Evolutionary conservation across 2,888 invertebrate species (phyloP), one percentile per base, ranked within the genome.

Genomic region (Diogma glabrata): DNA sequence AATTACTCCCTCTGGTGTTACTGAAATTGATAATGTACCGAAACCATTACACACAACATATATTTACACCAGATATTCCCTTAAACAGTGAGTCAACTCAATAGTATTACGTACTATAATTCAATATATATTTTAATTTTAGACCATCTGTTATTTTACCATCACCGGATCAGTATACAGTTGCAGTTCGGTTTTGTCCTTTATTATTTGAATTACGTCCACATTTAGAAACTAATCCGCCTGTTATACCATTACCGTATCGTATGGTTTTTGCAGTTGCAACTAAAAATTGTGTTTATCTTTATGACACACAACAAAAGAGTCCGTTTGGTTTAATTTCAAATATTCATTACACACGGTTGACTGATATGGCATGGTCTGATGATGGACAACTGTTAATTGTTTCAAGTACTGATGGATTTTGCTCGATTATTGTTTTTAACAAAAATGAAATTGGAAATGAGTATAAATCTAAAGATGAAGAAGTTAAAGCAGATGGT

Each of bases 191-290:
- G 58, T 94, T 88, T 72, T 85, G 85, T 58, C 93, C 94, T 2
- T 64, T 81, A 4, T 68, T 79, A 53, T 92, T 81, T 67, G 70
- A 80, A 59, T 67, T 84, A 14, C 73, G 78, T 4, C 57, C 61
- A 17, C 60, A 62, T 54, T 60, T 64, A 52, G 63, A 71, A n/a
- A 65, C 66, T 48, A 78, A 78, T 10, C 76, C 78, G 8, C 66
- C 79, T 2, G 64, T 76, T 12, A 70, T 84, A 55, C 67, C 78
- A 10, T 66, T 87, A 38, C 82, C 84, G 0, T 87, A 86, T 64
- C 78, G 96, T 53, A 78, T 90, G 73, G 73, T 99, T 52, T 88
- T 94, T 65, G 96, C 96, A 1, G 84, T 96, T 12, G 93, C 88
- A 17, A 92, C 95, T 2, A 83, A 86, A 59, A 84, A 86, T 60